Conservation (phyloP, 2,888 invertebrate genomes). For the Orchesellides sinensis region DNA sequence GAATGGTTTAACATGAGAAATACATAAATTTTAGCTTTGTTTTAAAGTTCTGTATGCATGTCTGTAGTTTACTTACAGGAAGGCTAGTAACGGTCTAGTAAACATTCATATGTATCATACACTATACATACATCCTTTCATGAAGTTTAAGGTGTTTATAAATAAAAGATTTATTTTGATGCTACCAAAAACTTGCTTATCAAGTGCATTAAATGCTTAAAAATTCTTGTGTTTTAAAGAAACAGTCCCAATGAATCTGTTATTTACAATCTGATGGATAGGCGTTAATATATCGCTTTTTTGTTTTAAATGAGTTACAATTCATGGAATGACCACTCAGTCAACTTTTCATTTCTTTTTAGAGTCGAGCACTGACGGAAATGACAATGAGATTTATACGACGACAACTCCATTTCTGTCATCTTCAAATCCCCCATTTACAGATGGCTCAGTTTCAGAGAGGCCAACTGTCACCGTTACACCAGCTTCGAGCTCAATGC, state of each 20-base stretch:
- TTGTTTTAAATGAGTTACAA: too few relatives aligned
- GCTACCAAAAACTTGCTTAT: too few relatives aligned
- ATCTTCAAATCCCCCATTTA: neutral
- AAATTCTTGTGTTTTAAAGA: too few relatives aligned
- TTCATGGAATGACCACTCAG: conserved; percentile 62
- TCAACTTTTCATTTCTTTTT: conserved; percentile 69
- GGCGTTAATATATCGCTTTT: too few relatives aligned
- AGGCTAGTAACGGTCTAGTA: conserved; percentile 38
- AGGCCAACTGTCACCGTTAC: conserved; percentile 35
- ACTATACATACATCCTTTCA: neutral
- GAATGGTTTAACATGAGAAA: too few relatives aligned
- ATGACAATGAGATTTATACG: conserved; percentile 4
- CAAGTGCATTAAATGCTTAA: too few relatives aligned
- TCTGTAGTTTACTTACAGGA: neutral
- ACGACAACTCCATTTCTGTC: conserved; percentile 45
- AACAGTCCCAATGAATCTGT: too few relatives aligned
- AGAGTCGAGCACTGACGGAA: conserved; percentile 47
- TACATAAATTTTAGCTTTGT: too few relatives aligned
- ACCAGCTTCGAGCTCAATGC: conserved; percentile 21
- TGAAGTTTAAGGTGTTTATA: conserved; percentile 57
- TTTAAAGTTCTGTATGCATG: too few relatives aligned
- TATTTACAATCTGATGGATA: too few relatives aligned
- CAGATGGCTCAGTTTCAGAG: neutral
- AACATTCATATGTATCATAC: conserved; percentile 19
- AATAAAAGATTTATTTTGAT: too few relatives aligned